Conservation (phyloP, 2,113 vertebrate genomes). For the Bagarius yarrelli region DNA sequence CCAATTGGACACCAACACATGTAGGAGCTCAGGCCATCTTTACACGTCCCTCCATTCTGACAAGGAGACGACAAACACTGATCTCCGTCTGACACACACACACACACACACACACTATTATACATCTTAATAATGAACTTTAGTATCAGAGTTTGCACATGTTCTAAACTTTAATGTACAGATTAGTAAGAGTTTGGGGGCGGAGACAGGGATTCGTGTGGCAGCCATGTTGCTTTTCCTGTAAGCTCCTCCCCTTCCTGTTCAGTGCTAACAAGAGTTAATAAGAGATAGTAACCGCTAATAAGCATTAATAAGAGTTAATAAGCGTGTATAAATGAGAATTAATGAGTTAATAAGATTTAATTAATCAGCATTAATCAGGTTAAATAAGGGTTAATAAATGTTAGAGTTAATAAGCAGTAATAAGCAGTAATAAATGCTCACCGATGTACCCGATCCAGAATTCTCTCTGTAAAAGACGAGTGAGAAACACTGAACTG, state of each 20-base stretch:
- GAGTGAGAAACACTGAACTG: background rate
- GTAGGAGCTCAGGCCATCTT: conserved; percentile 78
- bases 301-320: too few relatives aligned
- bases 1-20: conserved; percentile 81
- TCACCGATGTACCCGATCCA: conserved; percentile 54
- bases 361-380: too few relatives aligned
- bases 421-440: background rate
- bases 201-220: background rate
- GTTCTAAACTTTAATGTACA: background rate
- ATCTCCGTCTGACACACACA: conserved; percentile 80
- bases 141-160: background rate
- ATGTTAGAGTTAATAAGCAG: too few relatives aligned
- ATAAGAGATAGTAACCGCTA: background rate
- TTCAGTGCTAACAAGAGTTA: background rate
- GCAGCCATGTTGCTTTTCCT: background rate
- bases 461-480: conserved; percentile 53
- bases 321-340: too few relatives aligned
- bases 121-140: background rate
- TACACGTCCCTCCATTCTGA: conserved; percentile 79
- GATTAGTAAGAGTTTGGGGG: background rate
- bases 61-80: conserved; percentile 87
- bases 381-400: too few relatives aligned
- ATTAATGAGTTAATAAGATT: too few relatives aligned
- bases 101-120: background rate
- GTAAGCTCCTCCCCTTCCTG: background rate